Evolutionary conservation across 2,888 invertebrate species (phyloP).

Genomic region (Cecidostiba fungosa): DNA sequence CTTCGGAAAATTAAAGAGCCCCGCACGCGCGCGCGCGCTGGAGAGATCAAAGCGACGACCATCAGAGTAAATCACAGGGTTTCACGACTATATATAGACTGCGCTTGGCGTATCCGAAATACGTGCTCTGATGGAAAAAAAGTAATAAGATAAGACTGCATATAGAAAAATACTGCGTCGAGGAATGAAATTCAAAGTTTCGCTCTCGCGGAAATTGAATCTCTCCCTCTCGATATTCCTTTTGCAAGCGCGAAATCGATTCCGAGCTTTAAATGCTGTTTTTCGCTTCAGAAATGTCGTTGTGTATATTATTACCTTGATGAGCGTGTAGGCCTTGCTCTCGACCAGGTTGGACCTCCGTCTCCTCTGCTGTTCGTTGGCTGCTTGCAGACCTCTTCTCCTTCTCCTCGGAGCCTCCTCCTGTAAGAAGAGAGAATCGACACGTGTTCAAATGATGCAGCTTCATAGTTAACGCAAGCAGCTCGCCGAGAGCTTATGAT

Average conservation of each 20-base stretch:
- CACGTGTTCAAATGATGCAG: too few species aligned
- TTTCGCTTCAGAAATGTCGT: too few species aligned
- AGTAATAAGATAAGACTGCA: conserved; percentile 49
- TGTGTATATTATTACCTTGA: conserved; percentile 73
- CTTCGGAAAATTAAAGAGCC: conserved; percentile 36
- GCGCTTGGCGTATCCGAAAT: too few species aligned
- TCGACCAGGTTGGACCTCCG: conserved; percentile 73
- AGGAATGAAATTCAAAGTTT: conserved; percentile 49
- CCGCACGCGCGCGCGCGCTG: neutral
- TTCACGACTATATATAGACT: too few species aligned
- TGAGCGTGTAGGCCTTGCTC: conserved; percentile 78
- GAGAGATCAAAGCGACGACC: conserved; percentile 45
- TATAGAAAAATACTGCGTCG: neutral
- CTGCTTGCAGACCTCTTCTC: conserved; percentile 58
- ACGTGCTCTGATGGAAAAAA: too few species aligned
- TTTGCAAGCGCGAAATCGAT: too few species aligned
- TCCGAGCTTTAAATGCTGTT: too few species aligned
- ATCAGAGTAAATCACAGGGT: conserved; percentile 45
- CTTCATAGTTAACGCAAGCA: too few species aligned
- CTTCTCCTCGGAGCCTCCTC: conserved; percentile 65
- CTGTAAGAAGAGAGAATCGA: conserved; percentile 68
- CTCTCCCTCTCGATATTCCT: too few species aligned
- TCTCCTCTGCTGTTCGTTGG: conserved; percentile 47
- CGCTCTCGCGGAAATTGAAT: conserved; percentile 48
- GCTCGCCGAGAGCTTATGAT: too few species aligned